Evolutionary conservation across 2,888 invertebrate genomes (phyloP).

Genomic region (Drosophila leonis): DNA sequence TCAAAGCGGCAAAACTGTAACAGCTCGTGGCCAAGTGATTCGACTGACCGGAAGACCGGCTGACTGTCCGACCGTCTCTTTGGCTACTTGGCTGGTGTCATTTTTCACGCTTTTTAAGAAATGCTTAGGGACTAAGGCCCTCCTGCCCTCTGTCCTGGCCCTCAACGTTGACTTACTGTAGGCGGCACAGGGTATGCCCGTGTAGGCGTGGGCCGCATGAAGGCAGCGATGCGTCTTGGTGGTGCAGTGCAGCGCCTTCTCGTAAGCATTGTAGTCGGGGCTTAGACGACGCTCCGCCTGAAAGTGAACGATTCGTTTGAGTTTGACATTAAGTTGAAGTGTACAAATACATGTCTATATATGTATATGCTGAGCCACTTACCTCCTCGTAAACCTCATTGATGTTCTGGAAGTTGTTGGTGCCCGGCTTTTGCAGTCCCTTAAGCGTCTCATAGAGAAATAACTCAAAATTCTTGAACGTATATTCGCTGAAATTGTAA

Average conservation of each 20-base stretch:
- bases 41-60: constrained; percentile 2
- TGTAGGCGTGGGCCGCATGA: constrained; percentile 96
- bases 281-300: constrained; percentile 86
- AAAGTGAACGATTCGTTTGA: constrained; percentile 19
- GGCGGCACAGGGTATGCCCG: constrained; percentile 92
- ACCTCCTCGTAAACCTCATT: constrained; percentile 89
- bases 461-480: constrained; percentile 93
- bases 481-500: constrained; percentile 89
- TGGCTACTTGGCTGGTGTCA: constrained; percentile 54
- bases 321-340: too few relatives aligned
- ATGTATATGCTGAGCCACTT: constrained; percentile 67
- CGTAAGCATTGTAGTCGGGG: constrained; percentile 86
- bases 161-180: constrained; percentile 89
- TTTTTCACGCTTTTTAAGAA: constrained; percentile 68
- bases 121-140: constrained; percentile 37
- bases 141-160: background rate
- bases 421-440: constrained; percentile 90
- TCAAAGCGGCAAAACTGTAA: constrained; percentile 50
- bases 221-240: constrained; percentile 95
- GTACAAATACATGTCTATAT: background rate
- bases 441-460: constrained; percentile 95
- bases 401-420: constrained; percentile 88
- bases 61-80: background rate
- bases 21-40: constrained; percentile 52
- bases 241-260: constrained; percentile 93